Evolutionary conservation across 2,797 vertebrate species (phyloP).

Genomic region (Notolabrus celidotus): DNA sequence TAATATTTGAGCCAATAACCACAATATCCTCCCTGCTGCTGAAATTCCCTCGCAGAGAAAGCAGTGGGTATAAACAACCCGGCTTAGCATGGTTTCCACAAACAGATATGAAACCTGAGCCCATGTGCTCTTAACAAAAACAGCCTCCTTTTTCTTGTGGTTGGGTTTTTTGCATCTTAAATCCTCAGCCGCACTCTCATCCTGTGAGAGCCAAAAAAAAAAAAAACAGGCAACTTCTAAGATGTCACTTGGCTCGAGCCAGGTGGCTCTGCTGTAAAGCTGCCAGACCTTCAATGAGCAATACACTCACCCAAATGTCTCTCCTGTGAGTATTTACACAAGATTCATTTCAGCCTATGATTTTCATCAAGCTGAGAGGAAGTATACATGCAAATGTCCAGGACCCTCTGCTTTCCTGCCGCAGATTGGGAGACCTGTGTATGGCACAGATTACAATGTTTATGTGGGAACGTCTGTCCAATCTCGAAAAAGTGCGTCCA

Average conservation of each 20-base stretch:
- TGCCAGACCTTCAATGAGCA: constrained; percentile 57
- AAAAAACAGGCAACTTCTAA: constrained; percentile 53
- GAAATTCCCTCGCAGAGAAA: constrained; percentile 55
- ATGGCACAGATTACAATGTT: constrained; percentile 52
- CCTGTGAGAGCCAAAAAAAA: constrained; percentile 69
- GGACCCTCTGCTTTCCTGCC: constrained; percentile 20
- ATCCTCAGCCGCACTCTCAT: constrained; percentile 55
- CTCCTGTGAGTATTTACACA: constrained; percentile 48
- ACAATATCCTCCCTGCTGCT: constrained; percentile 59
- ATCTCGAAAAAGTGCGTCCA: constrained; percentile 52
- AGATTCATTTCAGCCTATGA: constrained; percentile 42
- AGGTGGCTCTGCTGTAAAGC: constrained; percentile 49
- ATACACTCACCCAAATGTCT: constrained; percentile 37
- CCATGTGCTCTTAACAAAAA: constrained; percentile 62
- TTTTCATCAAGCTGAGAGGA: constrained; percentile 43
- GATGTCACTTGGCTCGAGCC: constrained; percentile 59
- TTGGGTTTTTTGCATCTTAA: constrained; percentile 60
- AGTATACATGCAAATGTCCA: constrained; percentile 34
- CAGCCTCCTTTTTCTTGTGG: constrained; percentile 48
- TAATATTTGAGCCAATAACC: constrained; percentile 67
- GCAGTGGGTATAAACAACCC: constrained; percentile 66
- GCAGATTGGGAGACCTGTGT: constrained; percentile 22
- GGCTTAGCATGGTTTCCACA: constrained; percentile 60
- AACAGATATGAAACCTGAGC: constrained; percentile 75
- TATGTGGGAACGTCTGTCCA: constrained; percentile 37